These are phyloP conservation scores for Mylabris phalerata DNA, from an alignment of 1,140 invertebrate species.

Conservation along the genomic window DNA sequence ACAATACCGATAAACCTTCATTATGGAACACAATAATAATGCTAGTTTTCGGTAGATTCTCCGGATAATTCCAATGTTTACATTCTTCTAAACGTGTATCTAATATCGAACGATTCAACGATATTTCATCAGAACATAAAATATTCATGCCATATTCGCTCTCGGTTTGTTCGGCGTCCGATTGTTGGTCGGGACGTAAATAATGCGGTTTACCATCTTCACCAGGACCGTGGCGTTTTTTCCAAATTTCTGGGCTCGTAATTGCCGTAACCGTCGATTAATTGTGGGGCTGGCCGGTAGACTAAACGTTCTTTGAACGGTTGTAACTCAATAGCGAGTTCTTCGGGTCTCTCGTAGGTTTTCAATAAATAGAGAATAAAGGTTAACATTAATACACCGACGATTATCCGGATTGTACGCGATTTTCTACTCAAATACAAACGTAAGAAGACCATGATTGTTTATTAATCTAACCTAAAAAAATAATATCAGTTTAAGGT, in stretches of 20 bases:
- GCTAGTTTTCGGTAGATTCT: slow-evolving; percentile 79
- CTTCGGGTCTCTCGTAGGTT: slow-evolving; percentile 40
- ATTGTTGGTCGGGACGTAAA: slow-evolving; percentile 64
- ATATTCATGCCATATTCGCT: slow-evolving; percentile 96
- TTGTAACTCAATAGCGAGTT: slow-evolving; percentile 14
- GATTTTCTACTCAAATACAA: too few relatives aligned
- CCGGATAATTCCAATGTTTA: slow-evolving; percentile 94
- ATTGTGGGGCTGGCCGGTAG: slow-evolving; percentile 25
- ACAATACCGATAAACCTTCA: slow-evolving; percentile 91
- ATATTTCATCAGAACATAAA: slow-evolving; percentile 91
- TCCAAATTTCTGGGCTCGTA: slow-evolving; percentile 61
- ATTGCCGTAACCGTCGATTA: slow-evolving; percentile 47
- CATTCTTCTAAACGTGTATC: slow-evolving; percentile 87
- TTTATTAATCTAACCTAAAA: too few relatives aligned
- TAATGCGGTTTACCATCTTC: slow-evolving; percentile 74
- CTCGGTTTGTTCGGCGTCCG: slow-evolving; percentile 66
- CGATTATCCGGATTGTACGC: slow-evolving; percentile 38
- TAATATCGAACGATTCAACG: slow-evolving; percentile 60
- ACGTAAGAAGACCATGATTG: too few relatives aligned
- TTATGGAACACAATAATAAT: slow-evolving; percentile 99
- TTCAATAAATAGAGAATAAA: slow-evolving; percentile 42
- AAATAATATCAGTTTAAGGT: too few relatives aligned
- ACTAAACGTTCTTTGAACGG: not conserved
- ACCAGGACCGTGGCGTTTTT: slow-evolving; percentile 67
- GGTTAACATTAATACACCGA: slow-evolving; percentile 36